Base-by-base conservation (phyloP, 2,797 vertebrate genomes). In the Sorex maritimensis region DNA sequence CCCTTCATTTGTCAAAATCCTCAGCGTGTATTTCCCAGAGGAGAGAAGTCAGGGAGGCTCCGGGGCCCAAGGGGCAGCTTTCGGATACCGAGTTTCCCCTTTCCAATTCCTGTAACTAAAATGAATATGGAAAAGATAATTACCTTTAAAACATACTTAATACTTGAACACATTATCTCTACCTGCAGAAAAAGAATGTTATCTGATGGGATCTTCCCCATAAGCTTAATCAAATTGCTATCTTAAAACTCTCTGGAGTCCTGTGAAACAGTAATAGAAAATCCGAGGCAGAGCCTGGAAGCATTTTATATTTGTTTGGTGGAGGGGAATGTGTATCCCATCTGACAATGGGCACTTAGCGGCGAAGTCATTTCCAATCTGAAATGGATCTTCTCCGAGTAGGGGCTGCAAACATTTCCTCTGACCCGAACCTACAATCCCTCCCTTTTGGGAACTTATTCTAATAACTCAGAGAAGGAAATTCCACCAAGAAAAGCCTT, bases 101-200 rank as follows among this genome's bases (percentile, higher is more conserved):
- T 95, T 95, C 86, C 96, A 90, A 96, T 95, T 95, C 95, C 95
- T 97, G 97, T 96, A 97, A 96, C 97, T 95, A 96, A 96, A 96
- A 97, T 96, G 97, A 98, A 97, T 97, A 93, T 71, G 26, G 97
- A 97, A 96, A 96, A 92, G 97, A 98, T 97, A 98, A 98, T 98
- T 98, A 97, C 97, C 97, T 97, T 97, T 97, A 97, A 97, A 97
- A 97, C 94, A 21, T 97, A 97, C 98, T 98, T 98, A 98, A 98
- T 97, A 97, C 97, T 92, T 86, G 91, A 97, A 96, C 92, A 94
- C 97, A 94, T 98, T 98, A 97, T 97, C 97, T 94, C 97, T 44
- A 96, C 97, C 97, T 97, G 97, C 1, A 95, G 97, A 97, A 96
- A 97, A 96, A 95, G 97, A 97, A 94, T 63, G 96, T 26, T 81